A percentile compares a stretch with the other conserved stretches of the same genome.
Evolutionary conservation across 2,113 vertebrate genomes (phyloP).

Genomic region (Paracanthobrama guichenoti): DNA sequence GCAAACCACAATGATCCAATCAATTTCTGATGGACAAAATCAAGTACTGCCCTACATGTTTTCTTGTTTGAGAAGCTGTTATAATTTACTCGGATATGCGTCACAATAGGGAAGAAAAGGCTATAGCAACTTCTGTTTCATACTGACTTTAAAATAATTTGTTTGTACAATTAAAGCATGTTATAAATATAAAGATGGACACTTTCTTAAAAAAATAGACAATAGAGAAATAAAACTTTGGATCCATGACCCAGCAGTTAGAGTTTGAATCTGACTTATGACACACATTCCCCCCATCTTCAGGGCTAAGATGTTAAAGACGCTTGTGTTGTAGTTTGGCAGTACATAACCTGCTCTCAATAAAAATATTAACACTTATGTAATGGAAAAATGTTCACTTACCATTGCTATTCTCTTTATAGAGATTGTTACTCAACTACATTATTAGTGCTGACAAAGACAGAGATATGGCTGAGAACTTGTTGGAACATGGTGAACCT

Average conservation of each 20-base stretch:
- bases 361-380: not conserved
- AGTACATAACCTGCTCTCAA: not conserved
- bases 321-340: not conserved
- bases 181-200: not conserved
- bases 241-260: not conserved
- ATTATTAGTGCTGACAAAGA: constrained; percentile 46
- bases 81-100: too few species aligned
- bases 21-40: too few species aligned
- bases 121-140: too few species aligned
- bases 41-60: too few species aligned
- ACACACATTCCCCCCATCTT: not conserved
- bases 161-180: not conserved
- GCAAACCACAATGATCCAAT: too few species aligned
- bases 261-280: not conserved
- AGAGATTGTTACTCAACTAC: constrained; percentile 6
- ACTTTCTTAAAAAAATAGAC: too few species aligned
- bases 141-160: not conserved
- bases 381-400: constrained; percentile 5
- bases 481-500: constrained; percentile 64
- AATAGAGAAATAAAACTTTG: too few species aligned
- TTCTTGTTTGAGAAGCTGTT: too few species aligned
- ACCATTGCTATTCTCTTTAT: not conserved
- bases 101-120: too few species aligned
- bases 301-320: not conserved
- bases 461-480: constrained; percentile 51